Conservation (phyloP, 2,797 vertebrate genomes). For the Cyprinella venusta region DNA sequence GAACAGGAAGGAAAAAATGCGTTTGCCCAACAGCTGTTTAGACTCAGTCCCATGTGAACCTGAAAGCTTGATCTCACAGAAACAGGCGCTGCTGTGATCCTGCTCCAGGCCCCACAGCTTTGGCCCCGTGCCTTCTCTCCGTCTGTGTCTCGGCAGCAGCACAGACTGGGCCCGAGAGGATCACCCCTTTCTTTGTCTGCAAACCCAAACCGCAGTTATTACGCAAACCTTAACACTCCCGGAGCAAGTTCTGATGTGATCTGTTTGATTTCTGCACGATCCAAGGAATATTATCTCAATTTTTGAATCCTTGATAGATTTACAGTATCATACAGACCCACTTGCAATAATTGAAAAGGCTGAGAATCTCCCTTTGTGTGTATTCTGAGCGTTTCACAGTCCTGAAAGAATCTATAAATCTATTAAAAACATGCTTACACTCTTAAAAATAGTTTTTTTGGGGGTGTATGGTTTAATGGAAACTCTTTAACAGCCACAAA, state of each 20-base stretch:
- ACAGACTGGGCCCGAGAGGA: constrained; percentile 19
- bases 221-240: constrained; percentile 22
- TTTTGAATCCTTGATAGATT: neutral
- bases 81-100: constrained; percentile 66
- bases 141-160: constrained; percentile 21
- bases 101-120: constrained; percentile 69
- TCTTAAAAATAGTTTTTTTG: neutral
- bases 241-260: constrained; percentile 36
- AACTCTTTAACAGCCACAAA: neutral
- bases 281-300: constrained; percentile 8
- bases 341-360: neutral
- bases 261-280: constrained; percentile 22
- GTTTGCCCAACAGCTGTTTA: constrained; percentile 52
- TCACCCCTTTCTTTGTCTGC: constrained; percentile 40
- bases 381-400: neutral
- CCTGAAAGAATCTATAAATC: neutral
- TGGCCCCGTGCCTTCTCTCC: constrained; percentile 59
- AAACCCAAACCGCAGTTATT: constrained; percentile 34
- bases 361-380: neutral
- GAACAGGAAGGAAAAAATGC: neutral
- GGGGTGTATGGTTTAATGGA: neutral
- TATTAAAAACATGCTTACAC: neutral
- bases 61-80: constrained; percentile 64
- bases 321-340: neutral
- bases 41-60: constrained; percentile 66